Conservation (phyloP, 2,113 vertebrate species). For the Perca fluviatilis region DNA sequence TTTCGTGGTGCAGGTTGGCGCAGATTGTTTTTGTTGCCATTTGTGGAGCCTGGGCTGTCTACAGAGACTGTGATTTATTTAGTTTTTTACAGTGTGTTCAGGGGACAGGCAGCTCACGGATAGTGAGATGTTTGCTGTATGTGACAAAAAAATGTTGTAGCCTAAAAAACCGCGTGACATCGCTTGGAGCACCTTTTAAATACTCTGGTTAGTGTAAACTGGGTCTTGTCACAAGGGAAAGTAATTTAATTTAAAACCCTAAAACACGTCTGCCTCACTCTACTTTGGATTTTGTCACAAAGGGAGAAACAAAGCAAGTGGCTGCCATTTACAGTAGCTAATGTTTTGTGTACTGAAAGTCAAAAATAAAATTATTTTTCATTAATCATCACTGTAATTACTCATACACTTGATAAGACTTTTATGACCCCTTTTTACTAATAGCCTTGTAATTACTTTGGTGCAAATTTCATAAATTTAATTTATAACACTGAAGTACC, state of each 20-base stretch:
- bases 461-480: neutral
- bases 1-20: no score
- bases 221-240: neutral
- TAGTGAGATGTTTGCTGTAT: no score
- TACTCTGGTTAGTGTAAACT: neutral
- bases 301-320: neutral
- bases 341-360: neutral
- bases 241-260: conserved; percentile 13
- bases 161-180: no score
- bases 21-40: no score
- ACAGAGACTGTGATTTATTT: no score
- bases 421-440: no score
- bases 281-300: conserved; percentile 42
- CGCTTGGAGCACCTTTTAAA: no score
- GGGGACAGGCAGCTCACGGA: no score
- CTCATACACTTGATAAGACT: neutral
- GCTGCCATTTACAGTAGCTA: neutral
- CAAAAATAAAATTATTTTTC: no score
- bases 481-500: neutral
- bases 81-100: no score
- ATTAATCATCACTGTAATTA: neutral
- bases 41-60: no score
- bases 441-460: neutral
- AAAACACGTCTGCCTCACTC: neutral
- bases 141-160: no score